These are phyloP conservation scores for Pherbina coryleti DNA, from an alignment of 2,888 invertebrate species.

Conservation along the genomic window DNA sequence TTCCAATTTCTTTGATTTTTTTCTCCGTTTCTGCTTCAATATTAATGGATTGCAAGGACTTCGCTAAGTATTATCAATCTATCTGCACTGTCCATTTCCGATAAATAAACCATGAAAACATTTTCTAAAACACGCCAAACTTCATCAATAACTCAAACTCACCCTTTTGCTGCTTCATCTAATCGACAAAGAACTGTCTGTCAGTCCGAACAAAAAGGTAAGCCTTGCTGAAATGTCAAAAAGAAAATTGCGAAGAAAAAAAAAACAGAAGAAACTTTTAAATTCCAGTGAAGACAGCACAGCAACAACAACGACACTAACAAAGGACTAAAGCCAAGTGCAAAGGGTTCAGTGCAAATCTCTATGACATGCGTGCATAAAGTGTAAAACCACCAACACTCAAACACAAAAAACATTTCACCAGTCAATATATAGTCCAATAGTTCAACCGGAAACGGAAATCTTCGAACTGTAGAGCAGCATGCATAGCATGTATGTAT, in stretches of 20 bases:
- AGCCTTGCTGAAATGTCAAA: conserved; percentile 28
- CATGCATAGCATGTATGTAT: neutral
- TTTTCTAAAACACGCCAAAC: neutral
- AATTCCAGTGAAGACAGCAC: neutral
- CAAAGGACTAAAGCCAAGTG: neutral
- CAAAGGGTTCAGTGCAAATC: conserved; percentile 35
- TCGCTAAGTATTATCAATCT: conserved; percentile 46
- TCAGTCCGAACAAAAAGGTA: conserved; percentile 19
- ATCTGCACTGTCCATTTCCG: conserved; percentile 52
- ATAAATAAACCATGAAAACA: conserved; percentile 50
- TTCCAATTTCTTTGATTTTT: conserved; percentile 1
- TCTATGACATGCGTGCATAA: conserved; percentile 38
- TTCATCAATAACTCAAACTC: conserved; percentile 37
- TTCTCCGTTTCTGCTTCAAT: conserved; percentile 24
- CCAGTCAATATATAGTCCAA: neutral
- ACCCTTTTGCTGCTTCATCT: neutral
- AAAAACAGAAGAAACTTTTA: conserved; percentile 3
- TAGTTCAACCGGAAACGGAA: conserved; percentile 35
- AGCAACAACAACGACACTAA: conserved; percentile 6
- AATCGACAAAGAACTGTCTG: conserved; percentile 31
- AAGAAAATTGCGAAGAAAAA: neutral
- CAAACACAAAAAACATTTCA: neutral
- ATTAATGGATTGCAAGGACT: conserved; percentile 35
- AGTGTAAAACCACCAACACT: conserved; percentile 38
- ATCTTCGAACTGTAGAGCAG: neutral